Conservation (phyloP, 1,140 invertebrate genomes). For the Akabosia matsudoensis region DNA sequence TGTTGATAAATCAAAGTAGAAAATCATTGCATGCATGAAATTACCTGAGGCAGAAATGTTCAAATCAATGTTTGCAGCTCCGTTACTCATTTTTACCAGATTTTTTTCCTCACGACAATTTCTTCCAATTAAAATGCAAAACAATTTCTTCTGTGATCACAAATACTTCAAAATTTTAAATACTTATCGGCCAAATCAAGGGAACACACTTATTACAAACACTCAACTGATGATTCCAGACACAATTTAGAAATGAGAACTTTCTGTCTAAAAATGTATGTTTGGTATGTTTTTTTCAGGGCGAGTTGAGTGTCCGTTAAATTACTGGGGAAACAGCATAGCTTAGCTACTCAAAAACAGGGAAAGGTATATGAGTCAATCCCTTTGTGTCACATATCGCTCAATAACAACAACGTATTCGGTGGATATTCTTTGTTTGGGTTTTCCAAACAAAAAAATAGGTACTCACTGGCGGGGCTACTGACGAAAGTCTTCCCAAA, state of each 20-base stretch:
- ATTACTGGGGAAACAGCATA: too few relatives aligned
- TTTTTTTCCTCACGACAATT: neutral
- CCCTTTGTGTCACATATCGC: too few relatives aligned
- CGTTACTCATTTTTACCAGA: neutral
- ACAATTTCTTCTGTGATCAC: neutral
- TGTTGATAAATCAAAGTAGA: neutral
- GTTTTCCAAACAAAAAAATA: too few relatives aligned
- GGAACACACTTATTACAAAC: too few relatives aligned
- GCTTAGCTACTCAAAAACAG: too few relatives aligned
- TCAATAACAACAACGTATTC: too few relatives aligned
- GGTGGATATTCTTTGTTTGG: too few relatives aligned
- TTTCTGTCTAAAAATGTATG: neutral
- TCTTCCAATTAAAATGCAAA: neutral
- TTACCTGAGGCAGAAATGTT: constrained; percentile 42
- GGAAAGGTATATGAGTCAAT: too few relatives aligned
- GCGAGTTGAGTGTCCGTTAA: neutral
- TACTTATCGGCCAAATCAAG: too few relatives aligned
- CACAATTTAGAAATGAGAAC: neutral
- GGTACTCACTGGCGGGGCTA: too few relatives aligned
- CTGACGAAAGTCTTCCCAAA: too few relatives aligned
- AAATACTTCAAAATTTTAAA: too few relatives aligned
- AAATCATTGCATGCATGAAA: neutral
- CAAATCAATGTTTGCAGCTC: constrained; percentile 5
- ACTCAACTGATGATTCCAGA: neutral
- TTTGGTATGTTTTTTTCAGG: neutral